Base-by-base conservation (phyloP, 92 coral and sea anemone species). In the Epizoanthus fatuus region DNA sequence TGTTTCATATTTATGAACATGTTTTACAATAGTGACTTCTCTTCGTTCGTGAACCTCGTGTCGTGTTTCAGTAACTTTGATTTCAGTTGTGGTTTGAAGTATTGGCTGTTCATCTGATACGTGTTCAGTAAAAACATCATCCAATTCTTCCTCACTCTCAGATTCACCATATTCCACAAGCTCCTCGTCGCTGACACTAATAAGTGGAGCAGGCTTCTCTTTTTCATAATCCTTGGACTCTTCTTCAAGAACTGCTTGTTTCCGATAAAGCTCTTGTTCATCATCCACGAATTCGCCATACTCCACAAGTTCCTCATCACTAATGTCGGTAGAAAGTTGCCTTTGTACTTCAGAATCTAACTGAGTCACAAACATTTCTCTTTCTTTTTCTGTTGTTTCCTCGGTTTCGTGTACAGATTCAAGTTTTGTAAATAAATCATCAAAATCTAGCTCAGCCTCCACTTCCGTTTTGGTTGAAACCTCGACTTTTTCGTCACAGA, bases 251-350 rank as follows among this genome's bases (percentile, higher is more conserved):
- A 22, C 52, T 56, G 58, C 81, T 35, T 75, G 40, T 9, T 54
- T 25, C 32, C 15, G 22, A 75, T 37, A 55, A 57, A n/a, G 81
- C 59, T 75, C 82, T 17, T 77, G 49, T 64, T 60, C 65, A 10
- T n/a, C 19, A 20, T 22, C 22, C 47, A 40, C 69, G 39, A 59
- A 22, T 40, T 77, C 82, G 22, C 69, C 70, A 44, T 77, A 60
- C 14, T 77, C 82, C 42, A 77, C 69, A 20, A 77, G 70, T 40
- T 84, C 95, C 47, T 94, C 92, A 52, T 89, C 95, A 17, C 88
- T 79, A 68, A 75, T 92, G 37, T 92, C 92, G 47, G 84, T 95
- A 4, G 54, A 76, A n/a, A 73, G 56, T 7, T 89, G 86, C 22
- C n/a, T 47, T 64, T 91, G 89, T 11, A 58, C 80, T 70, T 90